Evolutionary conservation across 2,797 vertebrate genomes (phyloP).

Genomic region (Buceros bicornis): DNA sequence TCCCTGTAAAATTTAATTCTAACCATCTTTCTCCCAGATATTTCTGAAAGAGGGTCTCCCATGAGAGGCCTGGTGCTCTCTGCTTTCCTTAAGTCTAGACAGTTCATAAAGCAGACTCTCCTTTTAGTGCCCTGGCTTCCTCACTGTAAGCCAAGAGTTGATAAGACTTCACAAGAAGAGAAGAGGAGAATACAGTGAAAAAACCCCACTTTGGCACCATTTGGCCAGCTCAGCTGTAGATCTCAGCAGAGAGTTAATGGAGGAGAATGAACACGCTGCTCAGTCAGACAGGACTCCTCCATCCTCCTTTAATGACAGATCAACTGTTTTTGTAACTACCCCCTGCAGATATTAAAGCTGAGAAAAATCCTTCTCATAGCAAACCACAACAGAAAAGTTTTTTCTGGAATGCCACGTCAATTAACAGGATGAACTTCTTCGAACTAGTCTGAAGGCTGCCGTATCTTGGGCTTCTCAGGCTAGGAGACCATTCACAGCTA

Average conservation of each 20-base stretch:
- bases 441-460: neutral
- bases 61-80: neutral
- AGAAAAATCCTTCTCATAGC: conserved; percentile 63
- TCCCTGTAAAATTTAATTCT: conserved; percentile 57
- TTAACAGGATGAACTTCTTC: conserved; percentile 10
- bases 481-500: neutral
- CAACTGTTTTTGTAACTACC: conserved; percentile 61
- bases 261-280: conserved; percentile 40
- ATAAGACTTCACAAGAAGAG: conserved; percentile 3
- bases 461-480: neutral
- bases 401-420: conserved; percentile 31
- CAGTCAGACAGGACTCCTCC: conserved; percentile 44
- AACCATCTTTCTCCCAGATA: conserved; percentile 35
- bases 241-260: conserved; percentile 49
- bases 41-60: conserved; percentile 32
- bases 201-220: neutral
- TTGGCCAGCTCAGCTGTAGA: conserved; percentile 29
- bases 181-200: neutral
- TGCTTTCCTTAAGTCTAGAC: conserved; percentile 56
- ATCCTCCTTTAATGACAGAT: conserved; percentile 46
- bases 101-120: conserved; percentile 14
- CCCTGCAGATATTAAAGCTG: conserved; percentile 64
- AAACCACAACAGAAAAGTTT: conserved; percentile 32
- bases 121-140: neutral
- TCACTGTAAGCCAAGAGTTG: neutral